Base-by-base conservation (phyloP, 2,113 vertebrate species). In the Acrocephalus arundinaceus region DNA sequence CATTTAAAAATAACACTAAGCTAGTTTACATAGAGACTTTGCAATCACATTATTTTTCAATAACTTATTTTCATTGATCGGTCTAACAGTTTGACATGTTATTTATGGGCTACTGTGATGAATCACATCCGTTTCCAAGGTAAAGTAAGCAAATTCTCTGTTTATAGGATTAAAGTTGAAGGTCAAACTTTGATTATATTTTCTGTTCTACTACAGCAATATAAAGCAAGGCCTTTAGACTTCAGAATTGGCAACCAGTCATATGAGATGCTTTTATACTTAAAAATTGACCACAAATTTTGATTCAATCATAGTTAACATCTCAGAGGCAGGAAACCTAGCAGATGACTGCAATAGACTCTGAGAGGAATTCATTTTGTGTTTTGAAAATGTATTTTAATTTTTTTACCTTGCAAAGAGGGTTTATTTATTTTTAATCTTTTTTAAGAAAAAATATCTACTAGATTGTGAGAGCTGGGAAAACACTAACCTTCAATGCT, bases 31-130 rank as follows among this genome's bases (percentile, higher is more conserved):
- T 85, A 61, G 59, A 95, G 93, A 97, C 79, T 93, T 97, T 95
- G 95, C 93, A 96, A 96, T 97, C 97, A 95, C 96, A 97, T 98
- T 97, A 97, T 97, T 97, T 97, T 97, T 97, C 94, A 97, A 97
- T 98, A 97, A 97, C 94, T 98, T 97, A 97, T 97, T 97, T 95
- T 96, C 96, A 98, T 97, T 98, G 97, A 98, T 98, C 57, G 41
- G 93, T 71, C 49, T 91, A 98, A 97, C 93, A 97, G 92, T 96
- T 96, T 98, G 96, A 98, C 97, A 97, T 94, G 83, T 96, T 98
- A 97, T 97, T 97, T 98, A 98, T 98, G 96, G 90, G 95, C 98
- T 97, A 98, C 96, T 83, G 93, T 97, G 97, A 98, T 97, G 94
- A 94, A 98, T 97, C 92, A 97, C 97, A 97, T 97, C 97, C 96